These are phyloP conservation scores for Pseudochirops cupreus DNA, from an alignment of 2,797 vertebrate genomes.

Conservation along the genomic window DNA sequence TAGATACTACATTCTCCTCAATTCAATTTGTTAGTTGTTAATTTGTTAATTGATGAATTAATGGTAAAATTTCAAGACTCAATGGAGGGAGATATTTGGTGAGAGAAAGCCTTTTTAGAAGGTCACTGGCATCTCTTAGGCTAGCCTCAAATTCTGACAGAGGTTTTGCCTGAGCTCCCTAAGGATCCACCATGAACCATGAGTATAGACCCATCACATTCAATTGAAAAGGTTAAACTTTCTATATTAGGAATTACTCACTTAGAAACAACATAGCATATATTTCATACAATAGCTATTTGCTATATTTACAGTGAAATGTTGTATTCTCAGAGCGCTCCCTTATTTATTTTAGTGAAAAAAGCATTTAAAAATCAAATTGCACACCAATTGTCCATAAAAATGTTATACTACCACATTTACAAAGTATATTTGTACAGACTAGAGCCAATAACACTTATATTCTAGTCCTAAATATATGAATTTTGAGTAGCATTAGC, in stretches of 20 bases:
- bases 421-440: slow-evolving; percentile 42
- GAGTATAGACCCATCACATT: not conserved
- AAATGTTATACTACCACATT: slow-evolving; percentile 39
- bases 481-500: slow-evolving; percentile 42
- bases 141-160: not conserved
- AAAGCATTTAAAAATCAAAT: slow-evolving; percentile 44
- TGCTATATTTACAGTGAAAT: slow-evolving; percentile 33
- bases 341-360: slow-evolving; percentile 57
- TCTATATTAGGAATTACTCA: slow-evolving; percentile 27
- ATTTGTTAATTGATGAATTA: not conserved
- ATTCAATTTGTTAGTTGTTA: not conserved
- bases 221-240: slow-evolving; percentile 43
- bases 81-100: not conserved
- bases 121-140: not conserved
- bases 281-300: slow-evolving; percentile 27
- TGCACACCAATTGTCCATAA: slow-evolving; percentile 25
- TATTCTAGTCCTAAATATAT: not conserved
- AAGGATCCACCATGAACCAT: not conserved
- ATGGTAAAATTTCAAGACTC: not conserved
- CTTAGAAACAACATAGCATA: not conserved
- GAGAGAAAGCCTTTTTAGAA: not conserved
- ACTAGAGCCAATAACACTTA: not conserved
- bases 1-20: not conserved
- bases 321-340: not conserved
- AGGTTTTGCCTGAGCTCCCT: slow-evolving; percentile 5